Evolutionary conservation across 2,113 vertebrate species (phyloP), one percentile per base, ranked within the genome.

Genomic region (Platanista minor): DNA sequence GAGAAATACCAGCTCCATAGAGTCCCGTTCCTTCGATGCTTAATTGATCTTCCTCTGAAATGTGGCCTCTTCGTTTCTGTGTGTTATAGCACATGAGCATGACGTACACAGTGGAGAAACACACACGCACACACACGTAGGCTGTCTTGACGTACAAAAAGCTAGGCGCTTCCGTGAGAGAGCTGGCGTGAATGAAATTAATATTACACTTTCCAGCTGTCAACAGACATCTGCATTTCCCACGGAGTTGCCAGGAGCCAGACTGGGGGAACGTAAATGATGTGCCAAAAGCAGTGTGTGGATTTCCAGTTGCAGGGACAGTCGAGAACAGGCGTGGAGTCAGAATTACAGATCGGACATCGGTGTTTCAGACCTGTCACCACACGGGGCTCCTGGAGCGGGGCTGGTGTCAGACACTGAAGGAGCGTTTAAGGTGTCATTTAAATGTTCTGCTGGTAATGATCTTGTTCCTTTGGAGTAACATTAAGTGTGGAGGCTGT

Each of bases 171-270:
- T 52, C 82, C 33, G 2, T 49, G 57, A 95, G 59, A 85, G 83
- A 96, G 33, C 81, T 95, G 49, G 85, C 41, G 27, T 39, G 27
- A 94, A 52, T 69, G 75, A 95, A 96, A 97, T 95, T 82, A 93
- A 91, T 87, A 82, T 80, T 90, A 66, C 31, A 62, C 82, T 95
- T 96, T 43, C 90, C 81, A 95, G 95, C 77, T 98, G 83, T 92
- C 92, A 96, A 95, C 90, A 97, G 85, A 94, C 91, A 97, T 69
- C 88, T 95, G 89, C 74, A 85, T 97, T 96, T 89, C 57, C 77
- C 88, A 95, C 52, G 54, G 91, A 95, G 66, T 67, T 97, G 61
- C 97, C 85, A 83, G 88, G 72, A 96, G 74, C 69, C 74, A 83
- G 54, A 92, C 54, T 80, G 69, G n/a, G 92, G 61, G 69, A 97